These are phyloP conservation scores for Albula goreensis DNA, from an alignment of 2,113 vertebrate genomes.

Conservation along the genomic window DNA sequence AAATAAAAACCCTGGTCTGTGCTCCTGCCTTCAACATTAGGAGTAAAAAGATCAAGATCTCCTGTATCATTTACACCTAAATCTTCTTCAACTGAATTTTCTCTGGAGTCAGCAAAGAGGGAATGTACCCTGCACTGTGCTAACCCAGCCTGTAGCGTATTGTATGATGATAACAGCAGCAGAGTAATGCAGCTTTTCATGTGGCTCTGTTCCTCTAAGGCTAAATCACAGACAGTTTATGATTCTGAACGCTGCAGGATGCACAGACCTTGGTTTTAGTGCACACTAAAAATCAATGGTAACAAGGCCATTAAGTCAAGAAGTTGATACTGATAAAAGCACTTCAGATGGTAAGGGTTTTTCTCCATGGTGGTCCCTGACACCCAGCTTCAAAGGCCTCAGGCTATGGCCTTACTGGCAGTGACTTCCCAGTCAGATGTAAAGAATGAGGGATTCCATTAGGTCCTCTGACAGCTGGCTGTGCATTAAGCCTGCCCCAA, in stretches of 20 bases:
- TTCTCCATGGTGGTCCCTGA: slow-evolving; percentile 46
- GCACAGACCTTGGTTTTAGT: neutral
- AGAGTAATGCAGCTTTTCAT: neutral
- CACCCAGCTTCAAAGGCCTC: slow-evolving; percentile 40
- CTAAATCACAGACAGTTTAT: neutral
- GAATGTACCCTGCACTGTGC: neutral
- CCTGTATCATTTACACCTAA: neutral
- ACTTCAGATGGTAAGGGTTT: slow-evolving; percentile 22
- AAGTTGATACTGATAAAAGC: slow-evolving; percentile 23
- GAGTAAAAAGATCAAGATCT: neutral
- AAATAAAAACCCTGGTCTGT: neutral
- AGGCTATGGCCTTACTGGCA: slow-evolving; percentile 43
- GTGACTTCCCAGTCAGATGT: slow-evolving; percentile 54
- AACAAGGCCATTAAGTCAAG: slow-evolving; percentile 8
- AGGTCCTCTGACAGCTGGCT: slow-evolving; percentile 30
- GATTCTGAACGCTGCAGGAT: neutral
- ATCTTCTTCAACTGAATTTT: neutral
- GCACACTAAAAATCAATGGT: neutral
- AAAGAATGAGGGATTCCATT: slow-evolving; percentile 50
- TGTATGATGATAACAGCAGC: neutral
- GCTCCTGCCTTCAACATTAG: neutral
- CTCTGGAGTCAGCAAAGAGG: neutral
- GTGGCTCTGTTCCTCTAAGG: neutral
- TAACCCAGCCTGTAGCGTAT: neutral
- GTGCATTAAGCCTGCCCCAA: slow-evolving; percentile 23